These are phyloP conservation scores for Gambusia holbrooki DNA, from an alignment of 2,113 vertebrate species.

Conservation along the genomic window DNA sequence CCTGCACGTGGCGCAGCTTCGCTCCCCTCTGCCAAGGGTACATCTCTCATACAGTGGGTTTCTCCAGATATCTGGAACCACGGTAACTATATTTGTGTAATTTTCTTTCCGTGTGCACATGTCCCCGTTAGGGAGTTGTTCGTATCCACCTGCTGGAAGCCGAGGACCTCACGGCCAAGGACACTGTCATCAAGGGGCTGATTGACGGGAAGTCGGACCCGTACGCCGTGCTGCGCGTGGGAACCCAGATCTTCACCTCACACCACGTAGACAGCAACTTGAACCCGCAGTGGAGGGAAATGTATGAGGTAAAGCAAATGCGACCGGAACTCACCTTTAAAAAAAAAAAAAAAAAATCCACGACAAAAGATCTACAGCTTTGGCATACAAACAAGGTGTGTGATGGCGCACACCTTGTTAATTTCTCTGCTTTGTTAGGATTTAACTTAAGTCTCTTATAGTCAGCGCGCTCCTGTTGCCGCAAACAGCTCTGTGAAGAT, in stretches of 20 bases:
- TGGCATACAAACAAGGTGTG: background rate
- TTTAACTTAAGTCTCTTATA: background rate
- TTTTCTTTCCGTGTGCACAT: constrained; percentile 4
- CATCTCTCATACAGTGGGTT: constrained; percentile 42
- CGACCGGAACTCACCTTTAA: background rate
- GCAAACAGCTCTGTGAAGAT: constrained; percentile 36
- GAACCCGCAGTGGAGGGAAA: constrained; percentile 91
- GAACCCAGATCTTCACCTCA: constrained; percentile 90
- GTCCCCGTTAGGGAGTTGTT: constrained; percentile 85
- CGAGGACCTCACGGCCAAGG: constrained; percentile 86
- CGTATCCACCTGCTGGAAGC: constrained; percentile 89
- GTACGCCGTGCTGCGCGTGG: constrained; percentile 88
- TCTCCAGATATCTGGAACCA: constrained; percentile 18
- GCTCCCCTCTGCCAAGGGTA: constrained; percentile 94
- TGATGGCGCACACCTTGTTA: background rate
- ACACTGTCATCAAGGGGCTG: constrained; percentile 88
- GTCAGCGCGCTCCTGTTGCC: constrained; percentile 2
- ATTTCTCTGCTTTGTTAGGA: constrained; percentile 11
- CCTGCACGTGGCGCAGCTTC: constrained; percentile 89
- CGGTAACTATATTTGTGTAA: background rate
- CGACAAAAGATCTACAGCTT: background rate
- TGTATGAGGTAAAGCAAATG: constrained; percentile 85
- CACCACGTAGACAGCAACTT: constrained; percentile 87
- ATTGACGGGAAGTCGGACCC: constrained; percentile 93
- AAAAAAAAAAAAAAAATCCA: background rate